These are phyloP conservation scores for Scaptodrosophila lebanonensis DNA, from an alignment of 1,140 invertebrate genomes.

Conservation along the genomic window DNA sequence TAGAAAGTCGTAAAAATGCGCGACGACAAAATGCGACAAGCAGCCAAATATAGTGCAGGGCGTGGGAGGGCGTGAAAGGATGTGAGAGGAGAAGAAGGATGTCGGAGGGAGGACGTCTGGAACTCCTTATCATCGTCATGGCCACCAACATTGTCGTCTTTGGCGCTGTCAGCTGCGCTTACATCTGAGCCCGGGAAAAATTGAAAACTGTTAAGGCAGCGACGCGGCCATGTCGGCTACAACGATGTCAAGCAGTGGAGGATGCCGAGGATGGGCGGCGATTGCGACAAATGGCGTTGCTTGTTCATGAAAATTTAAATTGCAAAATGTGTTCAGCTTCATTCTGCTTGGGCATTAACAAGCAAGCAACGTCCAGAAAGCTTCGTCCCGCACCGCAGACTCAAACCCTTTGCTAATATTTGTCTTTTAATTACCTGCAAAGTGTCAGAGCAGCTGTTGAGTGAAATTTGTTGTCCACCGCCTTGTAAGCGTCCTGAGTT, in stretches of 20 bases:
- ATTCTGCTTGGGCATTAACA: constrained; percentile 38
- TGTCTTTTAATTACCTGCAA: constrained; percentile 69
- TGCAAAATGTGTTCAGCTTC: constrained; percentile 69
- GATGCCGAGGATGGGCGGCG: constrained; percentile 2
- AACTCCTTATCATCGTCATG: constrained; percentile 28
- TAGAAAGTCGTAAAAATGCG: constrained; percentile 70
- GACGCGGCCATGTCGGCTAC: constrained; percentile 1
- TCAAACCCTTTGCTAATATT: constrained; percentile 53
- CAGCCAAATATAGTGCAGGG: constrained; percentile 60
- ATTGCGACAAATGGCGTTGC: constrained; percentile 64
- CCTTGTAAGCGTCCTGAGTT: no score
- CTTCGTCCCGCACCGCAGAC: neutral
- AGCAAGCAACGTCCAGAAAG: neutral
- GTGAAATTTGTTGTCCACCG: constrained; percentile 46
- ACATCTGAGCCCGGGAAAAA: constrained; percentile 59
- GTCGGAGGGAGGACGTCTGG: neutral
- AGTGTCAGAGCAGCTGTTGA: constrained; percentile 49
- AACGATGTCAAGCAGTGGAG: constrained; percentile 13
- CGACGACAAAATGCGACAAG: constrained; percentile 53
- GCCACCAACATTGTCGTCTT: constrained; percentile 20
- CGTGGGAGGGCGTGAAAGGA: no score
- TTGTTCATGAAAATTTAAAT: constrained; percentile 74
- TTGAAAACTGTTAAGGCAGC: constrained; percentile 62
- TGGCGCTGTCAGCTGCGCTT: constrained; percentile 64
- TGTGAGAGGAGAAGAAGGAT: no score